Evolutionary conservation across 1,140 invertebrate species (phyloP), one percentile per base, ranked within the genome.

Genomic region (Carcinoscorpius rotundicauda): DNA sequence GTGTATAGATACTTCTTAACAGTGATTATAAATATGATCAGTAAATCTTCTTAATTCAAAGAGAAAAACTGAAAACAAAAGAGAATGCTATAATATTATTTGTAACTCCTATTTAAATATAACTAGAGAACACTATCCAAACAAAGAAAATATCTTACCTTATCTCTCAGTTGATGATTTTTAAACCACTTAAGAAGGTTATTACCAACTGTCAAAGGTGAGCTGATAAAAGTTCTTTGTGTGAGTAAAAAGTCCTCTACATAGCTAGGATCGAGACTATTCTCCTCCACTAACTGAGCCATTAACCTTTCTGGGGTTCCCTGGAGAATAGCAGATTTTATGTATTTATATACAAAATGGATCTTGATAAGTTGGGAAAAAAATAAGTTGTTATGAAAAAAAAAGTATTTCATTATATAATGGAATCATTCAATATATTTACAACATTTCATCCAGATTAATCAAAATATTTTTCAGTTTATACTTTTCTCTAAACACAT

Each of bases 201-300:
- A 74, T 87, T 84, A 8, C 93, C 88, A 55, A 98, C 88, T 63
- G 85, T 82, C 51, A 89, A 79, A 3, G 91, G 87, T 77, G 85
- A 87, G 52, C 87, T 82, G 65, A 98, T 89, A 75, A 99, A 98
- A 5, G 93, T 97, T 69, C 96, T 82, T 76, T 98, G 94, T 5
- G 96, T 98, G 10, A 99, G 81, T 11, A 99, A 82, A 74, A 98
- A 98, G 77, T 99, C 96, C 79, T 99, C 95, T 29, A 98, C 90
- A 79, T 97, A 99, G 6, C 91, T 97, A 4, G 93, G 91, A 79
- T 99, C 97, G 70, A 87, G 82, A 51, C 89, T 89, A 77, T 93
- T 91, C 76, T 97, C 94, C 78, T 97, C 91, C 48, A 99, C 87
- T 29, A 99, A 79, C 75, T 98, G 94, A 61, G 87, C 78, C 84